These are phyloP conservation scores for Sarcophilus harrisii DNA, from an alignment of 2,797 vertebrate genomes.

Conservation along the genomic window DNA sequence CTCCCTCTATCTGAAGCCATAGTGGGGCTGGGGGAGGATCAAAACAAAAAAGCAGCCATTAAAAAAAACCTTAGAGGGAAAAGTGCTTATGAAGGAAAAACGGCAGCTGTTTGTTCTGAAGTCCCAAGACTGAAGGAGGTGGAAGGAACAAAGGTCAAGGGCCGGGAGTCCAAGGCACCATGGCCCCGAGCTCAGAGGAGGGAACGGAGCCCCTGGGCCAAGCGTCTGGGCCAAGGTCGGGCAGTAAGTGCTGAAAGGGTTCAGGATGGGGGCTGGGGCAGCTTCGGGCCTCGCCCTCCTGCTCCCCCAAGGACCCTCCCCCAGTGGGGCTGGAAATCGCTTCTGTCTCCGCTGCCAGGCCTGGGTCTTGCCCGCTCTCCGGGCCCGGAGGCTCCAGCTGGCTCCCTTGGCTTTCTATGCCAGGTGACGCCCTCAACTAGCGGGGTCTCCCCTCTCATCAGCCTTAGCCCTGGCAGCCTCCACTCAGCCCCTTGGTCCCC, in stretches of 20 bases:
- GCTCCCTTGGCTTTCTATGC: neutral
- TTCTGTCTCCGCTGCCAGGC: neutral
- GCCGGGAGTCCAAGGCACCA: neutral
- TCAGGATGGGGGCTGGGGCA: neutral
- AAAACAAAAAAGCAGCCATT: neutral
- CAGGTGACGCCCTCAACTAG: slow-evolving; percentile 17
- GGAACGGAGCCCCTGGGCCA: neutral
- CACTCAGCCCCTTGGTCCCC: neutral
- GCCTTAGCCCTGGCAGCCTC: no score
- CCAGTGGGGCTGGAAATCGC: neutral
- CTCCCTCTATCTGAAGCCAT: neutral
- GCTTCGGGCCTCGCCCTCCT: neutral
- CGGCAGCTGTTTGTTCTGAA: neutral
- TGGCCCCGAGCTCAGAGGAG: neutral
- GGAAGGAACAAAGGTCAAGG: neutral
- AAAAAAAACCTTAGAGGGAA: neutral
- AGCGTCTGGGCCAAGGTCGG: neutral
- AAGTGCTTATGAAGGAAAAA: neutral
- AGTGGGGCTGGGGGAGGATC: neutral
- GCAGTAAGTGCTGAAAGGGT: neutral
- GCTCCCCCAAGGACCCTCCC: neutral
- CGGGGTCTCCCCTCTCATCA: slow-evolving; percentile 28
- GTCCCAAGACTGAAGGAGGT: neutral
- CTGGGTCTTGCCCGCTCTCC: neutral
- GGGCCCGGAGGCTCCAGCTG: neutral